phyloP scores from a whole-genome alignment of 2,888 invertebrate species.

The Metopia argyrocephala region DNA sequence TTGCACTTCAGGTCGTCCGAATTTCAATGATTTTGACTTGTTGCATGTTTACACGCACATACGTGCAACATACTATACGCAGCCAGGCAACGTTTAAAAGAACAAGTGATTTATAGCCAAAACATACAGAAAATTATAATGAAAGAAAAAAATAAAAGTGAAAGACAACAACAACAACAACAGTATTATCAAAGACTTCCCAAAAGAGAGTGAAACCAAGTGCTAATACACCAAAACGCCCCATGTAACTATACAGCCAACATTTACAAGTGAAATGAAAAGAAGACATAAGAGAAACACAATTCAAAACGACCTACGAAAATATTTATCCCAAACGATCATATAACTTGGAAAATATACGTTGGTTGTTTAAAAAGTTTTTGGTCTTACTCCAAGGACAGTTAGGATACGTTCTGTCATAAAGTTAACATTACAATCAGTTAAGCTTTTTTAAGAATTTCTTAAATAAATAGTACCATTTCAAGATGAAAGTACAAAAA shows the following conservation, averaged over 20 bases:
- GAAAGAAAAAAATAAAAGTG: constrained; percentile 65
- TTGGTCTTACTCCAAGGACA: too few species aligned
- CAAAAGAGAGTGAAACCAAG: constrained; percentile 71
- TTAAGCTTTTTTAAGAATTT: neutral
- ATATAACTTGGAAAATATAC: neutral
- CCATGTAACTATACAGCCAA: constrained; percentile 51
- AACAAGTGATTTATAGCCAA: constrained; percentile 55
- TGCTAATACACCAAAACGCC: constrained; percentile 45
- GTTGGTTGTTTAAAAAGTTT: constrained; percentile 6
- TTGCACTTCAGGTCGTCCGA: neutral
- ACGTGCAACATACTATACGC: neutral
- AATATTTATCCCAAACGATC: neutral
- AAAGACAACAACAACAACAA: constrained; percentile 48
- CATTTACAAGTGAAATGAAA: constrained; percentile 15
- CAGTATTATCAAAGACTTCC: constrained; percentile 47
- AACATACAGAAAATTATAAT: neutral
- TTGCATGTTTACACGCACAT: constrained; percentile 54
- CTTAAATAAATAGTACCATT: too few species aligned
- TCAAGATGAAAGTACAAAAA: too few species aligned
- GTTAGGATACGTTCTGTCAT: too few species aligned
- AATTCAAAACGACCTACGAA: constrained; percentile 45
- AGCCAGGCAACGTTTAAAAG: neutral
- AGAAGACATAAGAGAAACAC: constrained; percentile 9
- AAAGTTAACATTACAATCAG: too few species aligned
- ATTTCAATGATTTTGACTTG: constrained; percentile 41